Base-by-base conservation (phyloP, 1,140 invertebrate species). In the Drosophila pallidifrons region DNA sequence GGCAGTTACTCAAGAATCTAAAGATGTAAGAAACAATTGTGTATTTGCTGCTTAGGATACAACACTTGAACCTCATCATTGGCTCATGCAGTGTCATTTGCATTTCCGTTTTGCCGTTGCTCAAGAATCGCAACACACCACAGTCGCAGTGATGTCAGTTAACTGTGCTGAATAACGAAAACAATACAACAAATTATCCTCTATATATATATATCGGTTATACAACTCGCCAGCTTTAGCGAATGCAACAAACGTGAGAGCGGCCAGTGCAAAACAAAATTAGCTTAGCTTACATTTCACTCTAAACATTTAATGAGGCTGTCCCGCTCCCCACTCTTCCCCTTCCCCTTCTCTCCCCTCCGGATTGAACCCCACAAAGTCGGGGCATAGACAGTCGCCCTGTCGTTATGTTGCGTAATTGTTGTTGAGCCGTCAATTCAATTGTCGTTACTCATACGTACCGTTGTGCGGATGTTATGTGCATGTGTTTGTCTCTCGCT, bases 361-460 rank as follows among this genome's bases (percentile, higher is more conserved):
- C 3, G 20, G 8, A 10, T 59, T 46, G 41, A 15, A 30, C 47
- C 54, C 49, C 43, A 1, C 52, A 8, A 7, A 16, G 43, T 46
- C 16, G 0, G 20, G 20, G 11, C 38, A 15, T 20, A 20, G 20
- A 20, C 20, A 46, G 20, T 49, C 47, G 60, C 60, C 54, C 67
- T 57, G 55, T 57, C 43, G 49, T 32, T 60, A 47, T 55, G 73
- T 86, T 86, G 72, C 78, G 79, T 77, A 86, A 86, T 86, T 82
- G 75, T 73, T 86, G 79, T 82, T 87, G 79, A 86, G 81, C 82
- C 81, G 82, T 88, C 82, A 86, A 86, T 86, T 86, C 79, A 86
- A 87, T 86, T 82, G 82, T 87, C 82, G 72, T 87, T 87, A 87
- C 83, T 86, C 82, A 86, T 86, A 86, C 82, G 82, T 79, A 74